These are phyloP conservation scores for Cacatua alba DNA, from an alignment of 2,113 vertebrate species.

Conservation along the genomic window DNA sequence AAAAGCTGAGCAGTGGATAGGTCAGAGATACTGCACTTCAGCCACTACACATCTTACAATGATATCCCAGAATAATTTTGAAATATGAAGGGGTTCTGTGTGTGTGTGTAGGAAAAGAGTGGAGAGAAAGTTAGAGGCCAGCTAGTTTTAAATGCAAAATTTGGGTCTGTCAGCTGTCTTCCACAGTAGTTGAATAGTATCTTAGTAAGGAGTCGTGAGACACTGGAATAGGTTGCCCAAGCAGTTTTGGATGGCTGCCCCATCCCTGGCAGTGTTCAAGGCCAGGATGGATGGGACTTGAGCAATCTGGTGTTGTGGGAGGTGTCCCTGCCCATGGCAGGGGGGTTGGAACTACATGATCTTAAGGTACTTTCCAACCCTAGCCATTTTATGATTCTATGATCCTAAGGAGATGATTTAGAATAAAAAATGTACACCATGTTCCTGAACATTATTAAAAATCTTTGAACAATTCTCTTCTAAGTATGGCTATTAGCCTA, in stretches of 20 bases:
- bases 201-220: neutral
- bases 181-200: neutral
- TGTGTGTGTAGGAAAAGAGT: neutral
- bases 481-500: neutral
- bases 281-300: neutral
- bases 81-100: neutral
- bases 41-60: neutral
- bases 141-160: neutral
- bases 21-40: neutral
- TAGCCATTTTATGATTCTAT: neutral
- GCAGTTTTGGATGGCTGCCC: neutral
- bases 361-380: neutral
- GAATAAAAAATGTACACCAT: neutral
- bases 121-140: neutral
- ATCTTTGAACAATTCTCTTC: neutral
- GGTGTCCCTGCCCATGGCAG: neutral
- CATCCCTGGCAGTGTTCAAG: neutral
- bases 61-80: neutral
- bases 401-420: neutral
- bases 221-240: neutral
- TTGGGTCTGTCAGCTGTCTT: neutral
- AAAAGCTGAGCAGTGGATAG: neutral
- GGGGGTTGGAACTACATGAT: neutral
- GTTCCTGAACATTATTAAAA: neutral
- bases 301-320: neutral